Percentiles rank a stretch among this genome's conserved stretches.
phyloP scores from a whole-genome alignment of 2,888 invertebrate species.

The Noctuana brunneofusca region DNA sequence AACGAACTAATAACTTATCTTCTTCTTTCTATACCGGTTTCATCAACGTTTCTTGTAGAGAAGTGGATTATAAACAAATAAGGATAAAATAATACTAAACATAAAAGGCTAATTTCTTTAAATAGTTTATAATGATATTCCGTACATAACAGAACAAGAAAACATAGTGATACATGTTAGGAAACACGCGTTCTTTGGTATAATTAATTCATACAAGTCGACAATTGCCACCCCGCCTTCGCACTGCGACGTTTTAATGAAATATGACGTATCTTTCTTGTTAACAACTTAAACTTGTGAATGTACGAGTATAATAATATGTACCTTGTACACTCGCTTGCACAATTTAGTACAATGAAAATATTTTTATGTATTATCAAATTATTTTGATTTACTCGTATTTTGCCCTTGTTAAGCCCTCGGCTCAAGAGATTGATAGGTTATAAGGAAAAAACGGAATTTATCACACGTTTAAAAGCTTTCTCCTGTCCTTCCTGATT shows the following conservation, averaged over 20 bases:
- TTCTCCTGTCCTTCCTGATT: too few relatives aligned
- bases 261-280: slow-evolving; percentile 19
- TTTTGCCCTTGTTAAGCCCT: too few relatives aligned
- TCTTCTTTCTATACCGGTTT: too few relatives aligned
- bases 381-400: too few relatives aligned
- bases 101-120: neutral
- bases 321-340: neutral
- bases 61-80: neutral
- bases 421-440: too few relatives aligned
- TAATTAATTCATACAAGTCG: slow-evolving; percentile 60
- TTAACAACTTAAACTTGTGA: neutral
- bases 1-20: too few relatives aligned
- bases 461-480: too few relatives aligned
- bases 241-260: slow-evolving; percentile 11
- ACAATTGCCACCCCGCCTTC: slow-evolving; percentile 37
- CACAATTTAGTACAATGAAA: neutral
- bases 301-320: too few relatives aligned
- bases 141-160: neutral
- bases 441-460: too few relatives aligned
- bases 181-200: slow-evolving; percentile 48
- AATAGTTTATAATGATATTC: neutral
- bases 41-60: neutral
- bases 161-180: slow-evolving; percentile 43
- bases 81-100: too few relatives aligned
- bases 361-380: too few relatives aligned